Conservation (phyloP, 2,888 invertebrate species). For the Agonopterix arenella region DNA sequence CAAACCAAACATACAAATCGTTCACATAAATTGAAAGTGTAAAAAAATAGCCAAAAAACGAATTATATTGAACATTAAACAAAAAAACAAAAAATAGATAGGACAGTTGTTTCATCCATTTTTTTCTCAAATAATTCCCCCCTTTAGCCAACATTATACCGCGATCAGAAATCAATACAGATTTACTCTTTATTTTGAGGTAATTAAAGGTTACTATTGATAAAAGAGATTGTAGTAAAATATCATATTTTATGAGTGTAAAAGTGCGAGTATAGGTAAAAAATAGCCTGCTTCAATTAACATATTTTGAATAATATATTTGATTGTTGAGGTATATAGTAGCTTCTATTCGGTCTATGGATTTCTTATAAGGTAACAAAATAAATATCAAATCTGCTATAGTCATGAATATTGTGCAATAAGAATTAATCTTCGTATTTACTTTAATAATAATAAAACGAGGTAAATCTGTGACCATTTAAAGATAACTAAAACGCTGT, state of each 20-base stretch:
- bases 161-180: constrained; percentile 39
- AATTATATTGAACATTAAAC: no score
- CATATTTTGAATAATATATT: constrained; percentile 2
- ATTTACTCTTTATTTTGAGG: constrained; percentile 31
- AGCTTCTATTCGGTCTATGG: constrained; percentile 42
- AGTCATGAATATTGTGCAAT: constrained; percentile 15
- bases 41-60: no score
- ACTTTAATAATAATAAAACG: constrained; percentile 10
- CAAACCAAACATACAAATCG: neutral
- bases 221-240: constrained; percentile 29
- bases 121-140: neutral
- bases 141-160: constrained; percentile 2
- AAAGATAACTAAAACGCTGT: constrained; percentile 63
- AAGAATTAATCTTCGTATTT: constrained; percentile 14
- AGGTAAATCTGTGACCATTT: constrained; percentile 31
- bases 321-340: constrained; percentile 12
- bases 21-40: neutral
- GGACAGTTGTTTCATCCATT: neutral
- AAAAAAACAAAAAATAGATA: neutral
- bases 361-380: constrained; percentile 4
- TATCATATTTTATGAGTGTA: constrained; percentile 29
- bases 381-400: constrained; percentile 7
- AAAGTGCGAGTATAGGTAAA: constrained; percentile 22
- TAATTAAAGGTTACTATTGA: constrained; percentile 11
- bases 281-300: constrained; percentile 30